Conservation (phyloP, 2,113 vertebrate species). For the Myiagra hebetior region DNA sequence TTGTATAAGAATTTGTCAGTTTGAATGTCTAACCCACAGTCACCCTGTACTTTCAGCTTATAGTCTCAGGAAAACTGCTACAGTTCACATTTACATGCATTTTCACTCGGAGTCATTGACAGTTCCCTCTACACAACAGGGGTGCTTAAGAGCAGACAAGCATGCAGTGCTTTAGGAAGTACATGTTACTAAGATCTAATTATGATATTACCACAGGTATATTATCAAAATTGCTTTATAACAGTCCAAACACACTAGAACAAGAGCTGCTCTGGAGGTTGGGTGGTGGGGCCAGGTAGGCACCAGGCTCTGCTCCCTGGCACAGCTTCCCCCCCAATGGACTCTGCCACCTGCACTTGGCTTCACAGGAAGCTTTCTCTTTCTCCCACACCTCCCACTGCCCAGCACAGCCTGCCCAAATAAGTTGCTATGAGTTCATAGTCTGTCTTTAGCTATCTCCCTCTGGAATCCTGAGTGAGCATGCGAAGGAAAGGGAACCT, state of each 20-base stretch:
- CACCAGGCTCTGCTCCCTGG: neutral
- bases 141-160: neutral
- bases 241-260: neutral
- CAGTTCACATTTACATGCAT: neutral
- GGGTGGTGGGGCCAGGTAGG: no score
- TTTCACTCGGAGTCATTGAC: neutral
- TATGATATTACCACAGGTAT: neutral
- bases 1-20: neutral
- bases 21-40: neutral
- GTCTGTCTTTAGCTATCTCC: neutral
- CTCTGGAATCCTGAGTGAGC: neutral
- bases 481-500: neutral
- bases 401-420: neutral
- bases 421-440: rapidly evolving
- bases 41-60: neutral
- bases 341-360: rapidly evolving
- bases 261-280: neutral
- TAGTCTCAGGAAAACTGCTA: neutral
- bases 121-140: neutral
- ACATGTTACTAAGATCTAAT: neutral
- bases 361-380: neutral
- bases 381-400: neutral
- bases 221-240: neutral
- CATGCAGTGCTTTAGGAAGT: neutral
- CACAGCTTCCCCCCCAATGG: neutral